phyloP scores from a whole-genome alignment of 2,888 invertebrate species.

The Pollenia amentaria region DNA sequence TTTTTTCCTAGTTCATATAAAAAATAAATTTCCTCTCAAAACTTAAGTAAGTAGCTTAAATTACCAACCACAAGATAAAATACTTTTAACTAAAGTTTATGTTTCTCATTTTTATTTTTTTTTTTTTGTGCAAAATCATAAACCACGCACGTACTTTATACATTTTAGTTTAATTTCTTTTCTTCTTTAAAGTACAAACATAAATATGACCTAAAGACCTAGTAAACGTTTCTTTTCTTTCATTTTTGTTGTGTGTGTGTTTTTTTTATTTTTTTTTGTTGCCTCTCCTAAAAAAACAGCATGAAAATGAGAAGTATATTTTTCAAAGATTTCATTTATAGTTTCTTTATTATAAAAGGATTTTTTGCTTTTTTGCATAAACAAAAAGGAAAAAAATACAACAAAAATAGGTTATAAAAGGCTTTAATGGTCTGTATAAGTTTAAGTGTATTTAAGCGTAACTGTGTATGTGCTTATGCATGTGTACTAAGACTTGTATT shows the following conservation, averaged over 20 bases:
- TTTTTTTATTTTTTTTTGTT: not conserved
- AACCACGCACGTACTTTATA: conserved; percentile 40
- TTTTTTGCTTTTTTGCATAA: conserved; percentile 61
- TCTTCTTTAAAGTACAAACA: conserved; percentile 11
- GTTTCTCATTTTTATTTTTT: not conserved
- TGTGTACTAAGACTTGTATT: conserved; percentile 33
- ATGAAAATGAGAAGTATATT: conserved; percentile 51
- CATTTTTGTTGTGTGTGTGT: not conserved
- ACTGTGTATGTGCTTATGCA: not conserved
- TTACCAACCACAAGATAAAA: no score
- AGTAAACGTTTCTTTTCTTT: conserved; percentile 56
- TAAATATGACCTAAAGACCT: conserved; percentile 72
- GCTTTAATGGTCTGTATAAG: conserved; percentile 62
- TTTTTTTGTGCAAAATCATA: not conserved
- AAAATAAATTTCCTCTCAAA: no score
- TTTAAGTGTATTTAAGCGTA: conserved; percentile 25
- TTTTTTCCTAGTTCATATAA: no score
- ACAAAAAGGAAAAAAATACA: conserved; percentile 16
- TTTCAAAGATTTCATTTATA: conserved; percentile 59
- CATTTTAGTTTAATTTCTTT: conserved; percentile 16
- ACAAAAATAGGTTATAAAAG: conserved; percentile 64
- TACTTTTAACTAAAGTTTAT: not conserved
- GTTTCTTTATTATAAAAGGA: conserved; percentile 51
- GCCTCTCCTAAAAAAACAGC: conserved; percentile 4
- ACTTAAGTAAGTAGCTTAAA: no score